These are phyloP conservation scores for Empidonax traillii DNA, from an alignment of 2,113 vertebrate species.

Conservation along the genomic window DNA sequence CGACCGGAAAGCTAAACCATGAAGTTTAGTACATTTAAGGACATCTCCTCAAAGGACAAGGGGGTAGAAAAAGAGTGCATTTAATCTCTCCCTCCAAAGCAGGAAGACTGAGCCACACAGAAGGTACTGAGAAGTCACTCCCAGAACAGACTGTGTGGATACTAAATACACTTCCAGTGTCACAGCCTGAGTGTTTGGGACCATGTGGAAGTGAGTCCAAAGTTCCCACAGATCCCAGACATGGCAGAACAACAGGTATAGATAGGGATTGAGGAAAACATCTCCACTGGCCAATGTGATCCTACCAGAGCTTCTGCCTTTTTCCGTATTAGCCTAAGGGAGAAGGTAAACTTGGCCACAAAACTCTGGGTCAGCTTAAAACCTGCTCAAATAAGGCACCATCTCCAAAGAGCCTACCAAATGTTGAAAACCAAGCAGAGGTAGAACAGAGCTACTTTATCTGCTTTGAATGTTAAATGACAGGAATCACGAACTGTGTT, in stretches of 20 bases:
- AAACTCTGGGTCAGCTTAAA: neutral
- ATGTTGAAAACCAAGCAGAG: neutral
- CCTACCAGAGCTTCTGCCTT: neutral
- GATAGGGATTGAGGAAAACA: neutral
- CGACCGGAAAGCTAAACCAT: neutral
- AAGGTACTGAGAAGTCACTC: neutral
- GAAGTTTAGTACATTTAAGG: neutral
- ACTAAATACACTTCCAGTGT: neutral
- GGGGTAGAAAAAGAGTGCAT: neutral
- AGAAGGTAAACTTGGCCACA: neutral
- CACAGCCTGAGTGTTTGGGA: neutral
- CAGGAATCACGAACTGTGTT: neutral
- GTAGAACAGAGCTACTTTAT: neutral
- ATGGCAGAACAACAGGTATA: fast-evolving
- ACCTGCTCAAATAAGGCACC: neutral
- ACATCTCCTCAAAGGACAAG: neutral
- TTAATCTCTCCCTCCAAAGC: neutral
- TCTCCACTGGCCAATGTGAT: neutral
- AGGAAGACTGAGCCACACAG: neutral
- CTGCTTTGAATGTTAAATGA: neutral
- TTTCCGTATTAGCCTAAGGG: neutral
- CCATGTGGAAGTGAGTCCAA: neutral
- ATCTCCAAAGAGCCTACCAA: neutral
- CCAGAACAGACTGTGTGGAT: neutral
- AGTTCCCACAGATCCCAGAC: neutral